Conservation (phyloP, 1,140 invertebrate genomes). For the Nixonia krombeini region DNA sequence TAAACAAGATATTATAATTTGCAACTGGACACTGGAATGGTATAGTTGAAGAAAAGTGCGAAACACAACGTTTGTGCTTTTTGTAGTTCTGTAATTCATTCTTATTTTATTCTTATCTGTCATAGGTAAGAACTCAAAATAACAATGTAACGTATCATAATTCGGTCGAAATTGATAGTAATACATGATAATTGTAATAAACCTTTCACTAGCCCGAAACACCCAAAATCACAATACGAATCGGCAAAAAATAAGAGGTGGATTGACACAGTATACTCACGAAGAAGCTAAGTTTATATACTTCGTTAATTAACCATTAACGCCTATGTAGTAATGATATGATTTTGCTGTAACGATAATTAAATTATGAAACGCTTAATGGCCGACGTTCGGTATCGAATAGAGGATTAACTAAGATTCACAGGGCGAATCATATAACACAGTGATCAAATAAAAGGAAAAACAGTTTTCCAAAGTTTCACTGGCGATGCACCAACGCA, state of each 20-base stretch:
- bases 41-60: not conserved
- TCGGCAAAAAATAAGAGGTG: slow-evolving; percentile 14
- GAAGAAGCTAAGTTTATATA: slow-evolving; percentile 46
- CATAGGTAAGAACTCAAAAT: slow-evolving; percentile 34
- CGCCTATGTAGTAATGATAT: slow-evolving; percentile 63
- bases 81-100: too few species aligned
- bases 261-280: slow-evolving; percentile 26
- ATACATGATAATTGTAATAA: slow-evolving; percentile 32
- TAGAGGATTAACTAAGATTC: slow-evolving; percentile 16
- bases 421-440: slow-evolving; percentile 28
- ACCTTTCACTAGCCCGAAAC: slow-evolving; percentile 33
- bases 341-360: slow-evolving; percentile 58
- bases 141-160: slow-evolving; percentile 17
- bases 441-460: slow-evolving; percentile 16
- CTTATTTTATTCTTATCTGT: slow-evolving; percentile 42
- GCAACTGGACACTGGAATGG: too few species aligned
- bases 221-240: slow-evolving; percentile 33
- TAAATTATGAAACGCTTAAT: slow-evolving; percentile 52
- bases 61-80: slow-evolving; percentile 1
- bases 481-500: too few species aligned
- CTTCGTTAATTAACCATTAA: slow-evolving; percentile 61
- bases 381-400: slow-evolving; percentile 15
- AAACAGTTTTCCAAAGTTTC: too few species aligned
- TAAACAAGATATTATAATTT: too few species aligned
- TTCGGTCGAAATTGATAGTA: slow-evolving; percentile 8